phyloP scores from a whole-genome alignment of 2,797 vertebrate species.

The Gambelia wislizenii region DNA sequence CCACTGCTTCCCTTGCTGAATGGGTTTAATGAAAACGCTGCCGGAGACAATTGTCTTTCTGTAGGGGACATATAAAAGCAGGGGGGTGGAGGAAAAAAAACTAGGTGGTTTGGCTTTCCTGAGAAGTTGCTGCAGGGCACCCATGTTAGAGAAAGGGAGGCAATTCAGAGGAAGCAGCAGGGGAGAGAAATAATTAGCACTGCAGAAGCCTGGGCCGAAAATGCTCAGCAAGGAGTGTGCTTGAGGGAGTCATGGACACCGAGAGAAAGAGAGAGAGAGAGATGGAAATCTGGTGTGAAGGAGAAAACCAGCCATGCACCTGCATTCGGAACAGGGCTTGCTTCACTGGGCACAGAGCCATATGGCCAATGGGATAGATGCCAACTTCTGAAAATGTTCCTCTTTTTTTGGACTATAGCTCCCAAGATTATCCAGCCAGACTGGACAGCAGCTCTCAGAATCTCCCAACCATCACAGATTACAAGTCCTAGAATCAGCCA shows the following conservation, averaged over 20 bases:
- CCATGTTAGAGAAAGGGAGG: constrained; percentile 54
- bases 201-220: constrained; percentile 40
- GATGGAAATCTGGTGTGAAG: constrained; percentile 61
- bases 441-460: too few species aligned
- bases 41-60: constrained; percentile 59
- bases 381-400: neutral
- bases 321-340: neutral
- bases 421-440: too few species aligned
- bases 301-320: constrained; percentile 49
- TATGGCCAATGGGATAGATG: neutral
- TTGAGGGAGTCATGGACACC: constrained; percentile 48
- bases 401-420: too few species aligned
- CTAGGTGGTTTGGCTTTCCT: constrained; percentile 49
- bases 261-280: constrained; percentile 36
- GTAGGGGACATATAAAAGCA: neutral
- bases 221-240: constrained; percentile 63
- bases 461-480: too few species aligned
- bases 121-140: constrained; percentile 54
- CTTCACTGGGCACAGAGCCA: neutral
- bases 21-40: constrained; percentile 64
- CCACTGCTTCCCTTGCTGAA: constrained; percentile 53
- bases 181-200: constrained; percentile 73
- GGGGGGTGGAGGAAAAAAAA: neutral
- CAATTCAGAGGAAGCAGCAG: constrained; percentile 73
- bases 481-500: too few species aligned